A percentile compares a stretch with the other conserved stretches of the same genome.
Evolutionary conservation across 2,797 vertebrate genomes (phyloP).

Genomic region (Perdix hodgsoniae): DNA sequence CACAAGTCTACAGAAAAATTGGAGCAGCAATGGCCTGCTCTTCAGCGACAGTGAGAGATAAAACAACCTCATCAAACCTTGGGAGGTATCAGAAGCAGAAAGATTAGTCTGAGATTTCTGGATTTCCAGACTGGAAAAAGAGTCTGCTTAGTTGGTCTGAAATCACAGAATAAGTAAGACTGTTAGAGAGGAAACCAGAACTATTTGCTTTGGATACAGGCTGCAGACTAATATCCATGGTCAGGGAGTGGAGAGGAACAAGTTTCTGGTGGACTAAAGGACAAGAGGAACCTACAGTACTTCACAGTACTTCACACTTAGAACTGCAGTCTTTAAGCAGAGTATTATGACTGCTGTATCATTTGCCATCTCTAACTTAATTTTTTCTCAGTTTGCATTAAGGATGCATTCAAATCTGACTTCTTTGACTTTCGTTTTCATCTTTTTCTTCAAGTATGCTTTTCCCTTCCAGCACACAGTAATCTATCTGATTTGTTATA

Average conservation of each 20-base stretch:
- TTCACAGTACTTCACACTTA: slow-evolving; percentile 24
- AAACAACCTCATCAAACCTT: slow-evolving; percentile 53
- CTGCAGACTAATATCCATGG: slow-evolving; percentile 51
- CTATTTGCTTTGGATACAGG: slow-evolving; percentile 55
- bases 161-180: slow-evolving; percentile 44
- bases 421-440: slow-evolving; percentile 66
- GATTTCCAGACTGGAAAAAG: slow-evolving; percentile 59
- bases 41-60: slow-evolving; percentile 56
- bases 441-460: slow-evolving; percentile 62
- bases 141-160: slow-evolving; percentile 52
- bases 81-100: slow-evolving; percentile 26
- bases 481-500: slow-evolving; percentile 65
- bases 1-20: slow-evolving; percentile 49
- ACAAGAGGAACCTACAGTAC: slow-evolving; percentile 2
- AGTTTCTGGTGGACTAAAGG: slow-evolving; percentile 43
- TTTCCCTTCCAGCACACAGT: slow-evolving; percentile 58
- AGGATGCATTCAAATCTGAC: slow-evolving; percentile 47
- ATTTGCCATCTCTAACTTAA: slow-evolving; percentile 52
- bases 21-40: slow-evolving; percentile 42
- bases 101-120: slow-evolving; percentile 45
- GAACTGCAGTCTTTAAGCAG: slow-evolving; percentile 61
- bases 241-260: slow-evolving; percentile 16
- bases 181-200: slow-evolving; percentile 63
- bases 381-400: slow-evolving; percentile 58
- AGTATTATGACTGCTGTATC: slow-evolving; percentile 40